Evolutionary conservation across 2,113 vertebrate genomes (phyloP).

Genomic region (Eupsittula cactorum): DNA sequence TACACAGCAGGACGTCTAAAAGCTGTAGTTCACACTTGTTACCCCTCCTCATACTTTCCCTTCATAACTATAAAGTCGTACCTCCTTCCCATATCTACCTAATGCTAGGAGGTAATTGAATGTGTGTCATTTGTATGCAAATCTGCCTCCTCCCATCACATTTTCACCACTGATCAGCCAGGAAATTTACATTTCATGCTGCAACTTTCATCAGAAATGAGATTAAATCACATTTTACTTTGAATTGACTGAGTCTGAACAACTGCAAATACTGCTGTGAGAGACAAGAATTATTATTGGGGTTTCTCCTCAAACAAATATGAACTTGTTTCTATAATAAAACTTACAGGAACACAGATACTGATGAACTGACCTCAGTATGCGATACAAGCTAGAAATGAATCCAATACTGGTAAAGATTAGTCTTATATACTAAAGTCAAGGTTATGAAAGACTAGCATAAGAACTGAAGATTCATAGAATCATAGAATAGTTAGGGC

Average conservation of each 20-base stretch:
- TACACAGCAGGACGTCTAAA: constrained; percentile 13
- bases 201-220: constrained; percentile 27
- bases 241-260: constrained; percentile 12
- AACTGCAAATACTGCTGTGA: constrained; percentile 1
- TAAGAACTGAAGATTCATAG: not conserved
- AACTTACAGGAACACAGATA: not conserved
- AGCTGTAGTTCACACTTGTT: constrained; percentile 27
- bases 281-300: not conserved
- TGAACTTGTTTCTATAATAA: not conserved
- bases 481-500: no score
- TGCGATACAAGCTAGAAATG: not conserved
- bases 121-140: constrained; percentile 45
- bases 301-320: constrained; percentile 19
- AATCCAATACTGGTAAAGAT: not conserved
- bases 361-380: not conserved
- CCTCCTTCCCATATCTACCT: constrained; percentile 13
- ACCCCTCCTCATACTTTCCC: not conserved
- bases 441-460: not conserved
- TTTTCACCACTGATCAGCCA: not conserved
- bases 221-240: constrained; percentile 43
- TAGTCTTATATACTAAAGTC: not conserved
- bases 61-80: constrained; percentile 19
- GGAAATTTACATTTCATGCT: constrained; percentile 20
- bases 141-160: not conserved
- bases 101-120: constrained; percentile 41